Percentiles rank a stretch among this genome's conserved stretches.
Conservation (phyloP, 2,888 invertebrate genomes). For the Coelinius sp. region DNA sequence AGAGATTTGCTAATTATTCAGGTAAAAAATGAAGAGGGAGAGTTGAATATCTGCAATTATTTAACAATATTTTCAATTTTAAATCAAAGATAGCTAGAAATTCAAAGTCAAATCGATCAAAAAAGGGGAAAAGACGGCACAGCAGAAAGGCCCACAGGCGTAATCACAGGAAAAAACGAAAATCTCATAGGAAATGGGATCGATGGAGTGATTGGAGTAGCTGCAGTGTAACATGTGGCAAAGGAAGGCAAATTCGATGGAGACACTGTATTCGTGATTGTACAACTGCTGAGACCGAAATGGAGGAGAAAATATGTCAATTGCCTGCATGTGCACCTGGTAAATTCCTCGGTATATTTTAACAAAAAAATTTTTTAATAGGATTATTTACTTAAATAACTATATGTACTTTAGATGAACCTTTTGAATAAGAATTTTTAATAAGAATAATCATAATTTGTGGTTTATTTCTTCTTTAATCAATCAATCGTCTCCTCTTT, state of each 20-base stretch:
- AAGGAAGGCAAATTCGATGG: constrained; percentile 75
- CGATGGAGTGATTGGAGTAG: constrained; percentile 76
- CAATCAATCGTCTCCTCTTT: constrained; percentile 49
- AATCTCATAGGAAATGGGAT: constrained; percentile 64
- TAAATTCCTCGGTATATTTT: constrained; percentile 64
- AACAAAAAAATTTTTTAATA: constrained; percentile 22
- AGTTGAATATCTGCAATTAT: background rate
- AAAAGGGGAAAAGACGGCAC: constrained; percentile 3
- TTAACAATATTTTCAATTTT: background rate
- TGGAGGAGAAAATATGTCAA: constrained; percentile 73
- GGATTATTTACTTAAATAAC: constrained; percentile 1
- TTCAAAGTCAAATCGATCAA: background rate
- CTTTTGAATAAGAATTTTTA: background rate
- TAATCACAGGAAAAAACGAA: constrained; percentile 30
- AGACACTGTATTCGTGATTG: constrained; percentile 72
- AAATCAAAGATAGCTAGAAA: constrained; percentile 20
- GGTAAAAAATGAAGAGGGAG: background rate
- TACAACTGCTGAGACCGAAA: constrained; percentile 70
- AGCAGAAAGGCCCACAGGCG: background rate
- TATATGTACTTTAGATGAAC: background rate
- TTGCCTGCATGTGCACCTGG: constrained; percentile 71
- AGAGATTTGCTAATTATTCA: background rate
- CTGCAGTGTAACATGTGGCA: constrained; percentile 78
- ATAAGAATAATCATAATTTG: background rate
- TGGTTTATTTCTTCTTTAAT: constrained; percentile 48